Percentiles rank a stretch among this genome's conserved stretches.
These are phyloP conservation scores for Anoncus sp. DNA, from an alignment of 2,888 invertebrate species.

Conservation along the genomic window DNA sequence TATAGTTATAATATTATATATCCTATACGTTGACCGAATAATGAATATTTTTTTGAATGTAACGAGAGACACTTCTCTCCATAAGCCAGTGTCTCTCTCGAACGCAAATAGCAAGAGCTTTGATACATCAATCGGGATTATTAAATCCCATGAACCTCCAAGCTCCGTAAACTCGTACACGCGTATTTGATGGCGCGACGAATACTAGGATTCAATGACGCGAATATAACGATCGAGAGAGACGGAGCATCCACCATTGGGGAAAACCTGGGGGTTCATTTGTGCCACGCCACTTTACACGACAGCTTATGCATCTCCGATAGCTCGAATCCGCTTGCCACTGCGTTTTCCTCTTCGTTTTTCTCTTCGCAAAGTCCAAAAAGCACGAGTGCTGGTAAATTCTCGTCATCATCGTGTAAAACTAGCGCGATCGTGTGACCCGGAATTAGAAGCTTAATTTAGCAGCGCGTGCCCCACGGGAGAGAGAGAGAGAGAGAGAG, in stretches of 20 bases:
- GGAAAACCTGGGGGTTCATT: conserved; percentile 31
- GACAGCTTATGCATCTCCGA: conserved; percentile 28
- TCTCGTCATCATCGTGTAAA: conserved; percentile 31
- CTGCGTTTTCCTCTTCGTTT: neutral
- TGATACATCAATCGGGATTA: too few species aligned
- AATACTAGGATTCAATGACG: conserved; percentile 21
- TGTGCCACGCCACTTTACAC: conserved; percentile 39
- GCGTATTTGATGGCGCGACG: conserved; percentile 45
- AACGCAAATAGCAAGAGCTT: too few species aligned
- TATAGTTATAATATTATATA: too few species aligned
- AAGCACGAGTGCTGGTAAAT: neutral
- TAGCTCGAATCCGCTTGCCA: neutral
- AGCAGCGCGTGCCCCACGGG: conserved; percentile 54
- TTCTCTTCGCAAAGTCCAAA: neutral
- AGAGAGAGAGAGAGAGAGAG: conserved; percentile 14
- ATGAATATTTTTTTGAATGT: too few species aligned
- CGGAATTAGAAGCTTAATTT: conserved; percentile 72
- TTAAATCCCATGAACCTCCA: too few species aligned
- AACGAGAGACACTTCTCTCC: too few species aligned
- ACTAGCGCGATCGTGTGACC: conserved; percentile 50
- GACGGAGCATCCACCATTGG: conserved; percentile 14
- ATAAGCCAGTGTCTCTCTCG: neutral
- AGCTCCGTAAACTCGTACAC: too few species aligned
- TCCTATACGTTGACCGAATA: too few species aligned
- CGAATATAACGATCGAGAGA: conserved; percentile 27